Percentiles rank a stretch among this genome's conserved stretches.
These are phyloP conservation scores for Callopanchax toddi DNA, from an alignment of 2,113 vertebrate species.

Conservation along the genomic window DNA sequence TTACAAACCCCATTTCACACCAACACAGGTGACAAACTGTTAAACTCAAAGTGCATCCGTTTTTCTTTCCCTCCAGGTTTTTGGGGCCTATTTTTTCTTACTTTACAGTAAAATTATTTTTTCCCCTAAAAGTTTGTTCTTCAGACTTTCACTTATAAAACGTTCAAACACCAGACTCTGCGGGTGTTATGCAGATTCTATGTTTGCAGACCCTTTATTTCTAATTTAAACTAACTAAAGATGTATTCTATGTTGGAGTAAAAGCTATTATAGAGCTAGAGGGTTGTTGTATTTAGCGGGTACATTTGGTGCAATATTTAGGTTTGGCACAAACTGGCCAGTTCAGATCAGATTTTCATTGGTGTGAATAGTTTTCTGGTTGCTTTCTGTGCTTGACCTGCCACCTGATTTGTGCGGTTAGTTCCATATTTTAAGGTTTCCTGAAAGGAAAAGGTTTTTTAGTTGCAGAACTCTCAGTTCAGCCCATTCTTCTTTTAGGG, in stretches of 20 bases:
- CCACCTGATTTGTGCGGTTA: conserved; percentile 35
- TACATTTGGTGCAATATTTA: conserved; percentile 82
- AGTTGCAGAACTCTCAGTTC: conserved; percentile 34
- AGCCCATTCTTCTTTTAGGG: conserved; percentile 30
- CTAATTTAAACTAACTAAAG: conserved; percentile 70
- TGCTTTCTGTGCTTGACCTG: conserved; percentile 61
- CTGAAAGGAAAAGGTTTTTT: conserved; percentile 40
- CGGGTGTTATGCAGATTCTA: conserved; percentile 60
- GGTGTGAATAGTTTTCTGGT: conserved; percentile 39
- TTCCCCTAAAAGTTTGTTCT: conserved; percentile 19
- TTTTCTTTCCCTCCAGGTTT: conserved; percentile 44
- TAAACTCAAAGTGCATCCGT: conserved; percentile 49
- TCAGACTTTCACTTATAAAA: conserved; percentile 51
- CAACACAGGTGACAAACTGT: conserved; percentile 17
- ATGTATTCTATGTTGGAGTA: conserved; percentile 75
- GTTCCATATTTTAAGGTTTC: conserved; percentile 66
- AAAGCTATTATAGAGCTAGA: conserved; percentile 68
- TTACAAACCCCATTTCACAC: conserved; percentile 12
- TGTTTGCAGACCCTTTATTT: conserved; percentile 71
- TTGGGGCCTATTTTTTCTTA: conserved; percentile 45
- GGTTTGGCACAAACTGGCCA: conserved; percentile 62
- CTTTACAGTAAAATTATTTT: conserved; percentile 18
- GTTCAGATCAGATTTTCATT: conserved; percentile 61
- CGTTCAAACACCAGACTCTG: conserved; percentile 46
- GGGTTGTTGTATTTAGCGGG: conserved; percentile 73